Evolutionary conservation across 1,140 invertebrate species (phyloP), one percentile per base, ranked within the genome.

Genomic region (Cepaea nemoralis): DNA sequence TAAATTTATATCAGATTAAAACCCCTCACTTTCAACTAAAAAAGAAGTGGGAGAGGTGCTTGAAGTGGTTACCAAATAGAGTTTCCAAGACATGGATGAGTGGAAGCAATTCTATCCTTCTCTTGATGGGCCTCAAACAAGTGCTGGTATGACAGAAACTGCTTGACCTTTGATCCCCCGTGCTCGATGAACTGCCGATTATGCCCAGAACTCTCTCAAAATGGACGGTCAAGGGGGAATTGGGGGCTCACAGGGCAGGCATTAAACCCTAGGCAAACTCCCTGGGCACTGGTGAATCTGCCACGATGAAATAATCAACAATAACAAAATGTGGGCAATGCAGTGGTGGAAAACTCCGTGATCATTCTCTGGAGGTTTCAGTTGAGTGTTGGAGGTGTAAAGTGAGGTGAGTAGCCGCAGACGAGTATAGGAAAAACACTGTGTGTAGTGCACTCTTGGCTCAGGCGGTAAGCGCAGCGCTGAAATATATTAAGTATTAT

Each of bases 121-220:
- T 24, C 69, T 40, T 70, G 69, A 70, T 37, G 24, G 39, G 69
- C 69, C 5, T 70, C n/a, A 16, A n/a, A 24, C 35, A 19, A 70
- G 69, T 40, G 69, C 40, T 42, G 35, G 22, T 40, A 70, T 70
- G 69, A 70, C 69, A 70, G 39, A 42, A 37, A 39, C 69, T 40
- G 12, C 69, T 70, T 70, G 69, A 70, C 37, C 69, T 42, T 70
- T 70, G 69, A 40, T 42, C 69, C 35, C 2, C 16, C 6, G 69
- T 24, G 35, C 69, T 40, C 35, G 69, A 42, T 39, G 39, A 70
- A 42, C 69, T n/a, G 39, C 19, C 10, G 69, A 70, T 70, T 70
- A 70, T 63, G 59, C 27, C 59, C 59, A 63, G 5, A 63, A 63
- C 33, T n/a, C n/a, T 27, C n/a, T 16, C 2, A 27, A 27, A 31